phyloP scores from a whole-genome alignment of 2,888 invertebrate species.

The Leptopilina syphax region DNA sequence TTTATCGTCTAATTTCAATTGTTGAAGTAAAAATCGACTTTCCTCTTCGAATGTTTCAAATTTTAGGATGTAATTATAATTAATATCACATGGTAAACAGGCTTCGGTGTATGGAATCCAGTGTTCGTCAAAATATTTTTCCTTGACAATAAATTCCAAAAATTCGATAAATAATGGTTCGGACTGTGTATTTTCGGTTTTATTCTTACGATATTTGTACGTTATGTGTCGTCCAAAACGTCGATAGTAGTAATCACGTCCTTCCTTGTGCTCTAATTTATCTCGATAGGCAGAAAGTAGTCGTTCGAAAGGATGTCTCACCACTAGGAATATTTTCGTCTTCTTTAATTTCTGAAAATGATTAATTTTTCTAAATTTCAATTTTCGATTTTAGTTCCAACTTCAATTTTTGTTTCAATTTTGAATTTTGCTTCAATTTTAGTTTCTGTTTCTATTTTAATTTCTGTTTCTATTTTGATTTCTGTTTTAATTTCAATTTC shows the following conservation, averaged over 20 bases:
- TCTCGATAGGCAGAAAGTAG: constrained; percentile 79
- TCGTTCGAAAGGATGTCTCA: constrained; percentile 79
- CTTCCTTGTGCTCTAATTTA: constrained; percentile 75
- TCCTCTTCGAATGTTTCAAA: constrained; percentile 77
- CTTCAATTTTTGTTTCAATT: neutral
- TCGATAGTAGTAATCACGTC: constrained; percentile 70
- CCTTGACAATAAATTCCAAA: constrained; percentile 74
- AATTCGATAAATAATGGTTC: constrained; percentile 77
- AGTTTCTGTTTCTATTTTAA: neutral
- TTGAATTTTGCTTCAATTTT: too few relatives aligned
- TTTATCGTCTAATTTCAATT: constrained; percentile 61
- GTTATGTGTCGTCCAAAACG: constrained; percentile 70
- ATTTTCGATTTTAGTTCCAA: neutral
- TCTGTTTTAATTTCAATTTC: too few relatives aligned
- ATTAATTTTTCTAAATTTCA: constrained; percentile 8
- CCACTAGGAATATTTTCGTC: constrained; percentile 74
- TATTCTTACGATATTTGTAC: constrained; percentile 62
- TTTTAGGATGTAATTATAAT: constrained; percentile 78
- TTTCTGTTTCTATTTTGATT: too few relatives aligned
- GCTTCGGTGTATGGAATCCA: constrained; percentile 77
- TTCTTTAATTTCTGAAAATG: constrained; percentile 60
- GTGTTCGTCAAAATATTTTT: constrained; percentile 76
- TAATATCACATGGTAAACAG: constrained; percentile 78
- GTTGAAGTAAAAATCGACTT: constrained; percentile 70
- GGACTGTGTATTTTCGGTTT: constrained; percentile 52